Conservation (phyloP, 1,140 invertebrate species). For the Caerostris darwini region DNA sequence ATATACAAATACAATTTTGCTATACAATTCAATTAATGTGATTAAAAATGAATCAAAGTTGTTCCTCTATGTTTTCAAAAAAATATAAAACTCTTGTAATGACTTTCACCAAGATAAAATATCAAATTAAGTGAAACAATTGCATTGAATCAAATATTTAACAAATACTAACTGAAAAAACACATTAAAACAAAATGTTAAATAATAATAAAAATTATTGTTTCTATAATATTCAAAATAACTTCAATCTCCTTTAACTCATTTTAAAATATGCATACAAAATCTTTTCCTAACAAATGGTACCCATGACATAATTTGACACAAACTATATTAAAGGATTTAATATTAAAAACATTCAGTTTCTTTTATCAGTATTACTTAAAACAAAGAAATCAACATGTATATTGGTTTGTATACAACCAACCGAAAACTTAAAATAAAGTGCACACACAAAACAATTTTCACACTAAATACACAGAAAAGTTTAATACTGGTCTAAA, state of each 20-base stretch:
- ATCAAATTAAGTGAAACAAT: too few species aligned
- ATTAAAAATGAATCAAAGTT: too few species aligned
- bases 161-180: too few species aligned
- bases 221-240: too few species aligned
- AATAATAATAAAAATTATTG: too few species aligned
- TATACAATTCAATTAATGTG: too few species aligned
- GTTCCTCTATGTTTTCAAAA: too few species aligned
- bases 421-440: not conserved
- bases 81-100: too few species aligned
- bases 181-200: too few species aligned
- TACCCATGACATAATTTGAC: constrained; percentile 20
- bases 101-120: too few species aligned
- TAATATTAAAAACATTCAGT: not conserved
- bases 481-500: constrained; percentile 30
- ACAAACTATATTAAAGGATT: not conserved
- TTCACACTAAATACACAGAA: constrained; percentile 16
- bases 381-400: not conserved
- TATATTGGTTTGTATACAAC: not conserved
- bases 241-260: not conserved
- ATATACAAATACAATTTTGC: too few species aligned
- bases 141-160: too few species aligned
- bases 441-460: not conserved
- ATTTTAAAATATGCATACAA: not conserved
- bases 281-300: constrained; percentile 38
- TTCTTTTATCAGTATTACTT: not conserved